A percentile compares a stretch with the other conserved stretches of the same genome.
phyloP scores from a whole-genome alignment of 2,888 invertebrate genomes.

The Galerucella nymphaeae region DNA sequence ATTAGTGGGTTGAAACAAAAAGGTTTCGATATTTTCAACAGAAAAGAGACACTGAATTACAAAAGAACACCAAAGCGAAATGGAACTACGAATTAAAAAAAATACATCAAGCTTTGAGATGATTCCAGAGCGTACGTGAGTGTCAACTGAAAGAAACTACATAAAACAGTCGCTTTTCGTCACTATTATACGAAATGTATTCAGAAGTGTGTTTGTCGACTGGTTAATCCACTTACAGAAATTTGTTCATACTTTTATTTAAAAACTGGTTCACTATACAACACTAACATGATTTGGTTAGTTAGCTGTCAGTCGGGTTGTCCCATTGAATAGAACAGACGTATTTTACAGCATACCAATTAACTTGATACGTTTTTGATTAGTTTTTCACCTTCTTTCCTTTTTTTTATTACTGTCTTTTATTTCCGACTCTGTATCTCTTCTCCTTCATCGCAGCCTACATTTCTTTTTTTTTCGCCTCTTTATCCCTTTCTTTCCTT shows the following conservation, averaged over 20 bases:
- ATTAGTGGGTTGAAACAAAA: conserved; percentile 10
- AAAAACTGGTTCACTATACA: not conserved
- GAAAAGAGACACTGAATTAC: conserved; percentile 8
- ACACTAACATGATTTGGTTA: not conserved
- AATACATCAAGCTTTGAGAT: not conserved
- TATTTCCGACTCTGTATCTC: too few species aligned
- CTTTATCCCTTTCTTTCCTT: too few species aligned
- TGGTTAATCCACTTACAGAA: not conserved
- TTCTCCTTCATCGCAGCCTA: too few species aligned
- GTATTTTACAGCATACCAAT: too few species aligned
- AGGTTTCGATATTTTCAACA: conserved; percentile 7
- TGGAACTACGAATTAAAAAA: not conserved
- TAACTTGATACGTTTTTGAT: too few species aligned
- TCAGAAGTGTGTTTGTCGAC: not conserved
- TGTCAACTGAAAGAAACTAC: not conserved
- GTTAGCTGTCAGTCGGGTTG: too few species aligned
- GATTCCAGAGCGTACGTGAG: not conserved
- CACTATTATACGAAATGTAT: conserved; percentile 1
- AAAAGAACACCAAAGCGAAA: not conserved
- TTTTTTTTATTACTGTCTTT: too few species aligned
- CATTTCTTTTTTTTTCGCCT: too few species aligned
- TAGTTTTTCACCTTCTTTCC: too few species aligned
- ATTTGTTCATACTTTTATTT: not conserved
- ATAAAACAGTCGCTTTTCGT: not conserved
- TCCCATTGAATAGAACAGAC: too few species aligned